Percentiles rank a stretch among this genome's conserved stretches.
Conservation (phyloP, 2,888 invertebrate species). For the Cheilosia vulpina region DNA sequence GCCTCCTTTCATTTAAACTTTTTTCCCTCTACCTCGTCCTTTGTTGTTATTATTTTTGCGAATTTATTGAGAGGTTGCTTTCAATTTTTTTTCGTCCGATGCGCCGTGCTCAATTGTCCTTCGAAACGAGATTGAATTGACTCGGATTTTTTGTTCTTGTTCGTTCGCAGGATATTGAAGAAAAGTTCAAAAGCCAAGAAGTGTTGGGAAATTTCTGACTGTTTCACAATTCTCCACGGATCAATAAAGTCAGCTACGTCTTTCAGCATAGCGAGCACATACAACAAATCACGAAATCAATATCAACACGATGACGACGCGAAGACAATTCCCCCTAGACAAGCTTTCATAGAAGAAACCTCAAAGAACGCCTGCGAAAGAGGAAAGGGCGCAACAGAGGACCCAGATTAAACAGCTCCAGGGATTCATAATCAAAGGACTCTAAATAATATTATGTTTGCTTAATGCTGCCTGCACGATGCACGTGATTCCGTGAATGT, state of each 20-base stretch:
- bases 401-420: conserved; percentile 63
- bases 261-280: conserved; percentile 20
- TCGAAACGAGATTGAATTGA: conserved; percentile 47
- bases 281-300: conserved; percentile 49
- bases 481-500: conserved; percentile 58
- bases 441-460: conserved; percentile 66
- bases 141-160: conserved; percentile 6
- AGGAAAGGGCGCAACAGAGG: not conserved
- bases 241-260: conserved; percentile 39
- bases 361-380: conserved; percentile 15
- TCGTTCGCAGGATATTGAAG: conserved; percentile 20
- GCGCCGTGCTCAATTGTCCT: conserved; percentile 32
- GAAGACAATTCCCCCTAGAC: conserved; percentile 28
- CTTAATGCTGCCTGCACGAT: conserved; percentile 65
- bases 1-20: conserved; percentile 40
- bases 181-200: conserved; percentile 40
- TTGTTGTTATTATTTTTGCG: conserved; percentile 26
- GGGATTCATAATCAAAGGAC: conserved; percentile 70
- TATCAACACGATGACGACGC: conserved; percentile 43
- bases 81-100: conserved; percentile 5
- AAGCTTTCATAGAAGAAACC: conserved; percentile 48
- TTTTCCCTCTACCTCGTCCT: conserved; percentile 13
- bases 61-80: conserved; percentile 39
- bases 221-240: conserved; percentile 49
- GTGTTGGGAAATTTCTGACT: conserved; percentile 28